Percentiles rank a stretch among this genome's conserved stretches.
These are phyloP conservation scores for Crepidodera aurea DNA, from an alignment of 2,888 invertebrate species.

Conservation along the genomic window DNA sequence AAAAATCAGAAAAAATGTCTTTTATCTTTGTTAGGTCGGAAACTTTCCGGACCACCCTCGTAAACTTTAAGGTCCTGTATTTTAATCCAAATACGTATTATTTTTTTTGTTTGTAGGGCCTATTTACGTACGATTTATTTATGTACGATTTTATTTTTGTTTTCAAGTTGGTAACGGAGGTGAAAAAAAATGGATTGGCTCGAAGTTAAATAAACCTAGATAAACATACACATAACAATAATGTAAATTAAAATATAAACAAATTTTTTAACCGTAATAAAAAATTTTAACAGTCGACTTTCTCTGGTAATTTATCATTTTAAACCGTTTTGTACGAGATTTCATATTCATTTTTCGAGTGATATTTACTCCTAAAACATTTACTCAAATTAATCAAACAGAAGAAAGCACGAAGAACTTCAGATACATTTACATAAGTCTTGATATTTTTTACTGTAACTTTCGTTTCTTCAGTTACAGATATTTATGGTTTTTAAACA, in stretches of 20 bases:
- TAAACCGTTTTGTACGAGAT: neutral
- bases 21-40: too few species aligned
- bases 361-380: conserved; percentile 8
- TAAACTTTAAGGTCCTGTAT: too few species aligned
- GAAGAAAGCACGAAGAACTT: conserved; percentile 1
- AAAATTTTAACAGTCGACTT: neutral
- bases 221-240: neutral
- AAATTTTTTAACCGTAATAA: neutral
- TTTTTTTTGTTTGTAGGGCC: too few species aligned
- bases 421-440: neutral
- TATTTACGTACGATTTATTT: too few species aligned
- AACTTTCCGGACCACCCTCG: too few species aligned
- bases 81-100: too few species aligned
- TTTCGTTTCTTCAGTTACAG: conserved; percentile 13
- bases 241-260: neutral
- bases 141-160: too few species aligned
- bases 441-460: neutral
- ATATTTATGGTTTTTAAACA: conserved; percentile 21
- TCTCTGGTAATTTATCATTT: conserved; percentile 2
- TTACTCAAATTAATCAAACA: conserved; percentile 15
- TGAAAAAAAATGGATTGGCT: too few species aligned
- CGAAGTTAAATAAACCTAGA: too few species aligned
- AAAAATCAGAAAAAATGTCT: too few species aligned
- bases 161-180: too few species aligned
- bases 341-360: neutral